Percentiles rank a stretch among this genome's conserved stretches.
Evolutionary conservation across 2,113 vertebrate genomes (phyloP).

Genomic region (Pseudopipra pipra): DNA sequence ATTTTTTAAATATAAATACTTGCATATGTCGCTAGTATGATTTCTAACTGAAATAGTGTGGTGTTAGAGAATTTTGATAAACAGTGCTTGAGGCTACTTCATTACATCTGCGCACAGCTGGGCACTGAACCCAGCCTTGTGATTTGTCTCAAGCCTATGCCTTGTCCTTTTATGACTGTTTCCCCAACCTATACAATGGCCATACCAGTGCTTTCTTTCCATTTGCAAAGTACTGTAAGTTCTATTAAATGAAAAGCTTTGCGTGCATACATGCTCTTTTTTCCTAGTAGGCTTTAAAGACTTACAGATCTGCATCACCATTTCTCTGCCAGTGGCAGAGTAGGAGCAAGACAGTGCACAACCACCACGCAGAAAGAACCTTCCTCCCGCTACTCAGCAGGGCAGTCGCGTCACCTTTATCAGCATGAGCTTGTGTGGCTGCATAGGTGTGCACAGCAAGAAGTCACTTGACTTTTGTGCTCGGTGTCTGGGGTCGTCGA

Average conservation of each 20-base stretch:
- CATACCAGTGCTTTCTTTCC: background rate
- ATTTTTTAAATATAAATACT: slow-evolving; percentile 59
- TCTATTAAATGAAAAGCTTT: background rate
- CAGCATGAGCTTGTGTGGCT: background rate
- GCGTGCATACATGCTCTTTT: background rate
- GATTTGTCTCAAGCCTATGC: background rate
- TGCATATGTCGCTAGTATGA: slow-evolving; percentile 52
- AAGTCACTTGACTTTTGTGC: background rate
- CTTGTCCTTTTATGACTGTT: background rate
- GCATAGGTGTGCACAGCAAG: background rate
- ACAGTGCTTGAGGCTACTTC: slow-evolving; percentile 46
- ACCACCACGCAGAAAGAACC: background rate
- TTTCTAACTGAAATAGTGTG: slow-evolving; percentile 39
- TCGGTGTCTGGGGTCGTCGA: background rate
- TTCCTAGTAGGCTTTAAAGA: slow-evolving; percentile 39
- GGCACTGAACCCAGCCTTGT: background rate
- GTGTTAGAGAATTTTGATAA: slow-evolving; percentile 44
- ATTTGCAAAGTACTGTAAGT: background rate
- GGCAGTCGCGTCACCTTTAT: background rate
- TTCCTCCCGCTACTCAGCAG: background rate
- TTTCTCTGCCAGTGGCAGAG: background rate
- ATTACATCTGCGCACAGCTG: slow-evolving; percentile 34
- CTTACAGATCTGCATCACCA: slow-evolving; percentile 16
- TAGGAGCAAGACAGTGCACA: accelerated
- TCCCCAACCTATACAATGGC: background rate